phyloP scores from a whole-genome alignment of 2,888 invertebrate genomes.

The Ectemnius cavifrons region DNA sequence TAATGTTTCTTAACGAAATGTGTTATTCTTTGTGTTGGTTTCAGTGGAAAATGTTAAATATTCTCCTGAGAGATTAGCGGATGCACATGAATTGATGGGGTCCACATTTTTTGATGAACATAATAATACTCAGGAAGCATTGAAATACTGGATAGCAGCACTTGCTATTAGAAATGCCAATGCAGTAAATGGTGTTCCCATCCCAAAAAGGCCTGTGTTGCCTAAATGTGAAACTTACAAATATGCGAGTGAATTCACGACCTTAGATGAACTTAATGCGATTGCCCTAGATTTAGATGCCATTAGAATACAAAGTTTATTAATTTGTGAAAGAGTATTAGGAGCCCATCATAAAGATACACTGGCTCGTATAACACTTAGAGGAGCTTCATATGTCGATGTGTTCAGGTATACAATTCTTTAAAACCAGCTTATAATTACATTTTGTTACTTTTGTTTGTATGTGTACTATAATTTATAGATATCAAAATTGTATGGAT shows the following conservation, averaged over 20 bases:
- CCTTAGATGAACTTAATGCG: slow-evolving; percentile 85
- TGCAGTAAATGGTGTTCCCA: slow-evolving; percentile 63
- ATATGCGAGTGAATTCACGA: slow-evolving; percentile 86
- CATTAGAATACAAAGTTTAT: slow-evolving; percentile 91
- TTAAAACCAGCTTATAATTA: background rate
- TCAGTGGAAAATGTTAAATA: slow-evolving; percentile 80
- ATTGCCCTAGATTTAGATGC: slow-evolving; percentile 90
- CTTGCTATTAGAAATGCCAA: slow-evolving; percentile 81
- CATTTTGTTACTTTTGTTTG: background rate
- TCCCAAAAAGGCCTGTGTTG: slow-evolving; percentile 80
- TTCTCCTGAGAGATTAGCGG: slow-evolving; percentile 85
- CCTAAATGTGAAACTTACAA: slow-evolving; percentile 83
- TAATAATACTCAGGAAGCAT: slow-evolving; percentile 85
- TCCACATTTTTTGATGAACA: slow-evolving; percentile 93
- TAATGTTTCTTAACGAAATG: no score
- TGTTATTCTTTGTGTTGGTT: slow-evolving; percentile 18
- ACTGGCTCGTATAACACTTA: slow-evolving; percentile 87
- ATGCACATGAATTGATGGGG: slow-evolving; percentile 93
- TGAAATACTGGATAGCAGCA: slow-evolving; percentile 90
- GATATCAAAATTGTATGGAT: slow-evolving; percentile 90
- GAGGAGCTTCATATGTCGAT: slow-evolving; percentile 87
- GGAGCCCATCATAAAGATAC: slow-evolving; percentile 93
- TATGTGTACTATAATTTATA: slow-evolving; percentile 37
- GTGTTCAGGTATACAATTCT: slow-evolving; percentile 79
- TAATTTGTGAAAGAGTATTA: slow-evolving; percentile 92